Conservation (phyloP, 2,888 invertebrate genomes). For the Pseudococcus longispinus region DNA sequence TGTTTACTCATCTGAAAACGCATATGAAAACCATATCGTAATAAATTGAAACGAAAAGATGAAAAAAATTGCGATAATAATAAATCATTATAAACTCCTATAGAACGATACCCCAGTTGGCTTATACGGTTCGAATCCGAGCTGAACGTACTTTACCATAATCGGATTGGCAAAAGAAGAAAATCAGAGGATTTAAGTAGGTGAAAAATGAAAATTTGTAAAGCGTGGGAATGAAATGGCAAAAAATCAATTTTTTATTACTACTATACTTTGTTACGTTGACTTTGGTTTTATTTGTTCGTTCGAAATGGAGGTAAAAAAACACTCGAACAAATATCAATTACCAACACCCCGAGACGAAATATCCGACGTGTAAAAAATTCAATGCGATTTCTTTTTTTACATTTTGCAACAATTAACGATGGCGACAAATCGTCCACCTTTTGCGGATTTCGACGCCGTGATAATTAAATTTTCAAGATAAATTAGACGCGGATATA, state of each 20-base stretch:
- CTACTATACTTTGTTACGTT: conserved; percentile 2
- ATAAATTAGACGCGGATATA: neutral
- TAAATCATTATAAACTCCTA: neutral
- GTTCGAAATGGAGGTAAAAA: neutral
- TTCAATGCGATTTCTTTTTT: neutral
- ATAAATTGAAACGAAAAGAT: neutral
- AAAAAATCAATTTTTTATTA: conserved; percentile 28
- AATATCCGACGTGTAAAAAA: neutral
- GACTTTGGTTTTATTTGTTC: neutral
- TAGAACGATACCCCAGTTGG: neutral
- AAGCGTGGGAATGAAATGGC: conserved; percentile 24
- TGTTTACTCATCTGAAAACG: neutral
- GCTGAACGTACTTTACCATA: neutral
- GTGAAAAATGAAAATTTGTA: conserved; percentile 28
- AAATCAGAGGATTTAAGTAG: conserved; percentile 9
- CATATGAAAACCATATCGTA: neutral
- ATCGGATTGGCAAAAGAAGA: conserved; percentile 22
- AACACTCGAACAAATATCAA: conserved; percentile 17
- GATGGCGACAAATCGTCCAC: neutral
- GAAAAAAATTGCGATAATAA: neutral
- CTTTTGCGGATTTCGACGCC: neutral
- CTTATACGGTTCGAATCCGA: neutral
- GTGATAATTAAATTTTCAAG: neutral
- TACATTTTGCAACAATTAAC: neutral
- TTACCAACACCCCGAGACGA: neutral